These are phyloP conservation scores for Meleagris gallopavo DNA, from an alignment of 2,113 vertebrate species.

Conservation along the genomic window DNA sequence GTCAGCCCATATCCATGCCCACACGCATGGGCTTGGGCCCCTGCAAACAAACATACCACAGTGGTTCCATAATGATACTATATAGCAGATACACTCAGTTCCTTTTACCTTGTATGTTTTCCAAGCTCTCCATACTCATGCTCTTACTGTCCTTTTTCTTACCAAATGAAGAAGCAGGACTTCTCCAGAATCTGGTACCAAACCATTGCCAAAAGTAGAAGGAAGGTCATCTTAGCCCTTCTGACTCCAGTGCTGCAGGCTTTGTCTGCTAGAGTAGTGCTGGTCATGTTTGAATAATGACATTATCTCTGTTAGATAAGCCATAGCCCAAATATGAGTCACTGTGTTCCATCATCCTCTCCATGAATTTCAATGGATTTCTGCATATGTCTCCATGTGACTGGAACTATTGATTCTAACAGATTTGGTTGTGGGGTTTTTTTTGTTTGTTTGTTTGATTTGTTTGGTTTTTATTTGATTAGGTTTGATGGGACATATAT, in stretches of 20 bases:
- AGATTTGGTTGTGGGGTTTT: not conserved
- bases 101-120: not conserved
- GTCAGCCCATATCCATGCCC: not conserved
- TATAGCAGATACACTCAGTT: not conserved
- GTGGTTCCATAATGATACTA: not conserved
- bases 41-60: conserved; percentile 53
- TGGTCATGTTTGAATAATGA: conserved; percentile 31
- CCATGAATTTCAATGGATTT: not conserved
- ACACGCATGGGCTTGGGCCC: not conserved
- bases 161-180: not conserved
- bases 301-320: conserved; percentile 28
- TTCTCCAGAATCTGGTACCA: conserved; percentile 8
- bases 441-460: not conserved
- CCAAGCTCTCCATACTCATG: not conserved
- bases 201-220: not conserved
- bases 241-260: not conserved
- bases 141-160: conserved; percentile 8
- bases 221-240: not conserved
- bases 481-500: not conserved
- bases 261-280: not conserved
- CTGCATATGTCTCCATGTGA: not conserved
- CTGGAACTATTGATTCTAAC: not conserved
- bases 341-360: not conserved
- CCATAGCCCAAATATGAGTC: not conserved
- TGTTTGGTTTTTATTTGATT: not conserved